Evolutionary conservation across 2,888 invertebrate genomes (phyloP).

Genomic region (Furcula furcula): DNA sequence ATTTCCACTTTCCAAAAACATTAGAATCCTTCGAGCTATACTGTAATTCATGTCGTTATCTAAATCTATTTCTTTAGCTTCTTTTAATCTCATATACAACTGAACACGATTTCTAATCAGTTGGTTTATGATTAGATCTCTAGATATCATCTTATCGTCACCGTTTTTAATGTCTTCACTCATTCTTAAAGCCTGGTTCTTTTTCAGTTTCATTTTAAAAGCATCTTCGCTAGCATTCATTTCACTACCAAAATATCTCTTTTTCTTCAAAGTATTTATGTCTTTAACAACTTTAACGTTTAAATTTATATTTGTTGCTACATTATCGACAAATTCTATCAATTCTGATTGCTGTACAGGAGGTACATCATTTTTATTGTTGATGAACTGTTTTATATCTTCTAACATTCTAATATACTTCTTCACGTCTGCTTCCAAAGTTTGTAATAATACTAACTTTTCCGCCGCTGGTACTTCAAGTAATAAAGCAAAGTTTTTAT

Average conservation of each 20-base stretch:
- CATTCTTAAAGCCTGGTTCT: conserved; percentile 4
- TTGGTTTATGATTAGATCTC: conserved; percentile 58
- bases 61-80: conserved; percentile 30
- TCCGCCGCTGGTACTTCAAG: conserved; percentile 44
- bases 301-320: conserved; percentile 40
- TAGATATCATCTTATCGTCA: conserved; percentile 42
- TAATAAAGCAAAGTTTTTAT: conserved; percentile 46
- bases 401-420: conserved; percentile 40
- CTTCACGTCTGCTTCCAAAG: conserved; percentile 44
- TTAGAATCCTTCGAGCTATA: conserved; percentile 53
- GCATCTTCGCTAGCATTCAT: conserved; percentile 1
- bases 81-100: conserved; percentile 48
- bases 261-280: conserved; percentile 23
- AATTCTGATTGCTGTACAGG: conserved; percentile 34
- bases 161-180: conserved; percentile 3
- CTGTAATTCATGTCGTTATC: conserved; percentile 47
- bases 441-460: conserved; percentile 50
- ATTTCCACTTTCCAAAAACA: conserved; percentile 53
- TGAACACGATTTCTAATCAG: conserved; percentile 58
- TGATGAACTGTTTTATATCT: conserved; percentile 36
- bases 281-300: conserved; percentile 40
- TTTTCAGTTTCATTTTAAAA: conserved; percentile 2
- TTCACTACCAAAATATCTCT: conserved; percentile 1
- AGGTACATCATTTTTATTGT: conserved; percentile 26
- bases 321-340: conserved; percentile 47